These are phyloP conservation scores for Callyntrura guangdongensis DNA, from an alignment of 2,888 invertebrate species.

Conservation along the genomic window DNA sequence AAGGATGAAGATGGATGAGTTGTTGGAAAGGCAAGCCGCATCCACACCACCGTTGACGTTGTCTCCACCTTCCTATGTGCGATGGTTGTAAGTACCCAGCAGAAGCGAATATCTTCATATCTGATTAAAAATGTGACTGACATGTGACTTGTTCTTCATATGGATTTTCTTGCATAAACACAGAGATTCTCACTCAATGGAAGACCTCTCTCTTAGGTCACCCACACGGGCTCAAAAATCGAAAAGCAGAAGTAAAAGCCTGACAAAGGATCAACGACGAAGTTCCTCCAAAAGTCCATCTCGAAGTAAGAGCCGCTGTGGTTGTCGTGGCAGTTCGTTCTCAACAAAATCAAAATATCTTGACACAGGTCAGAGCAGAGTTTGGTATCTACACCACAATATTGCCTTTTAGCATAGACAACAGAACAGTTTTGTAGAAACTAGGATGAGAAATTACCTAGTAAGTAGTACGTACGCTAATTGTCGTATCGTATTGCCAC, in stretches of 20 bases:
- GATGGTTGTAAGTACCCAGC: constrained; percentile 37
- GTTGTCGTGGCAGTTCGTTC: constrained; percentile 55
- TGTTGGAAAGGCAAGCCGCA: constrained; percentile 44
- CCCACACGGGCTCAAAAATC: constrained; percentile 27
- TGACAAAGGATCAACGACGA: constrained; percentile 27
- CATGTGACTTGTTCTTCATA: not conserved
- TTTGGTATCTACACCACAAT: not conserved
- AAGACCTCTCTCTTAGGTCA: constrained; percentile 26
- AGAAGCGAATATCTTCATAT: not conserved
- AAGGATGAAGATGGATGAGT: constrained; percentile 73
- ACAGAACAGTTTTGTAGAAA: no score
- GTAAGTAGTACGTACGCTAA: no score
- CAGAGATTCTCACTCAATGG: constrained; percentile 73
- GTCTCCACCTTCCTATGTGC: constrained; percentile 37
- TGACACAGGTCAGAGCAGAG: constrained; percentile 70
- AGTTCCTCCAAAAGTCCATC: constrained; percentile 79
- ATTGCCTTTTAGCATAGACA: not conserved
- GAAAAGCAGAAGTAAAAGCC: constrained; percentile 62
- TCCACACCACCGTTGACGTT: constrained; percentile 35
- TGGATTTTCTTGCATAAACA: no score
- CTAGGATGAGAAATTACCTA: not conserved
- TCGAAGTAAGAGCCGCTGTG: constrained; percentile 80
- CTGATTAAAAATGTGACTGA: not conserved
- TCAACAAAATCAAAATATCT: constrained; percentile 78
- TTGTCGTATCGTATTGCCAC: no score